These are phyloP conservation scores for Pygocentrus nattereri DNA, from an alignment of 2,797 vertebrate species.

Conservation along the genomic window DNA sequence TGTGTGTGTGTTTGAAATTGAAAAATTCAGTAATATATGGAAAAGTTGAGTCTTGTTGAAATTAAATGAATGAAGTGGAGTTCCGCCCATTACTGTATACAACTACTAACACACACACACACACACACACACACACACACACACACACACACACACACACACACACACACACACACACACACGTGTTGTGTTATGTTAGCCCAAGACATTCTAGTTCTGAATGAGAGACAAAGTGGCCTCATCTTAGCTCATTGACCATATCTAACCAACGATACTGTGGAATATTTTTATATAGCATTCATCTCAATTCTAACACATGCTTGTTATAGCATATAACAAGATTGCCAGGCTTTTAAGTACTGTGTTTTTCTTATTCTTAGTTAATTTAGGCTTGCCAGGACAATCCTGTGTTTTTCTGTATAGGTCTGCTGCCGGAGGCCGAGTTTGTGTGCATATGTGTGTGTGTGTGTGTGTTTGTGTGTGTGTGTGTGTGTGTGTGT, in stretches of 20 bases:
- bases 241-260: neutral
- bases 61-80: no score
- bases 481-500: slow-evolving; percentile 57
- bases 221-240: neutral
- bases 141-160: no score
- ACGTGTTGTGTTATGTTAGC: no score
- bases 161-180: no score
- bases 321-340: slow-evolving; percentile 14
- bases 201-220: no score
- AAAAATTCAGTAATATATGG: no score
- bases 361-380: neutral
- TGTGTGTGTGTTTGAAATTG: no score
- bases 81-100: no score
- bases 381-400: neutral
- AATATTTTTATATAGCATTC: neutral
- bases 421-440: slow-evolving; percentile 78
- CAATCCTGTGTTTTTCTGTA: slow-evolving; percentile 55
- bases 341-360: neutral
- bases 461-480: no score
- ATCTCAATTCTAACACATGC: neutral
- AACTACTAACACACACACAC: no score
- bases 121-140: no score
- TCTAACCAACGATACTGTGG: neutral
- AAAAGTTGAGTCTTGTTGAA: no score
- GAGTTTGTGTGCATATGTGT: slow-evolving; percentile 67